phyloP scores from a whole-genome alignment of 2,888 invertebrate species.

The Erannis defoliaria region DNA sequence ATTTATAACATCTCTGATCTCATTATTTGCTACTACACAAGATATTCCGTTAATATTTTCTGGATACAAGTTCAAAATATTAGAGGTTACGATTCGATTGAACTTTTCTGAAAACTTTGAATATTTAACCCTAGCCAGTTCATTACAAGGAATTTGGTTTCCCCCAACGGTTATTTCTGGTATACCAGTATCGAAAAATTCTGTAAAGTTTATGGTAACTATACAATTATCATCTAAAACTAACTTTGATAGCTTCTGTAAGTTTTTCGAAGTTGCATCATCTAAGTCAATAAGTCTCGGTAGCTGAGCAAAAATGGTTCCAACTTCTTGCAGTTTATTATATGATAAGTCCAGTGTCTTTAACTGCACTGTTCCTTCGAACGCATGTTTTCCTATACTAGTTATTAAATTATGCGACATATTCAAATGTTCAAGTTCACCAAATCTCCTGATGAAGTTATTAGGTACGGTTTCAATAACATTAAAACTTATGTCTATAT shows the following conservation, averaged over 20 bases:
- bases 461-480: slow-evolving; percentile 4
- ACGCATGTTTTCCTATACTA: neutral
- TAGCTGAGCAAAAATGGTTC: slow-evolving; percentile 5
- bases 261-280: neutral
- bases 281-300: neutral
- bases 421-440: neutral
- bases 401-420: slow-evolving; percentile 12
- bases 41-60: slow-evolving; percentile 10
- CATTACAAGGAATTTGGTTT: slow-evolving; percentile 6
- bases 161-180: slow-evolving; percentile 10
- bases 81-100: slow-evolving; percentile 6
- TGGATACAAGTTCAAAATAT: neutral
- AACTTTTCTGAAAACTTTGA: slow-evolving; percentile 10
- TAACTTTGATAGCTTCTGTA: slow-evolving; percentile 12
- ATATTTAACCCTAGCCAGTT: slow-evolving; percentile 3
- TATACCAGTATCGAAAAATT: slow-evolving; percentile 9
- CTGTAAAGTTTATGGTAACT: neutral
- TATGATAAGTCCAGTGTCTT: slow-evolving; percentile 16
- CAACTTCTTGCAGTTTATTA: slow-evolving; percentile 11
- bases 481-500: slow-evolving; percentile 9
- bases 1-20: neutral
- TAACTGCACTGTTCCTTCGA: slow-evolving; percentile 6
- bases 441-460: neutral
- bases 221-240: slow-evolving; percentile 11
- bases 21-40: neutral